phyloP scores from a whole-genome alignment of 2,888 invertebrate species.

The Melinopterus prodromus region DNA sequence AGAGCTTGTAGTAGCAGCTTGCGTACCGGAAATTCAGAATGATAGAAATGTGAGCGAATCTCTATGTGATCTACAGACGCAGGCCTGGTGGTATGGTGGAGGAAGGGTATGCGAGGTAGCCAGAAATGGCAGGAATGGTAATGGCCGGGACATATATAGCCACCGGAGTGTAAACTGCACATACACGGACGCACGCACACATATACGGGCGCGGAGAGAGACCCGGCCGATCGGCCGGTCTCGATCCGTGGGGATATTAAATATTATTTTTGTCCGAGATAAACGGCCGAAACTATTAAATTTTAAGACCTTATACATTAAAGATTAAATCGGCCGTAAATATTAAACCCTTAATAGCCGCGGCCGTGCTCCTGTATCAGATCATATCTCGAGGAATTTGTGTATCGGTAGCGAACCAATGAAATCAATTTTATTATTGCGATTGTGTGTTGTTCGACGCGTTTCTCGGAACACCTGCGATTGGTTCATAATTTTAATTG shows the following conservation, averaged over 20 bases:
- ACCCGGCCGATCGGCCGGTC: not conserved
- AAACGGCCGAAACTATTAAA: conserved; percentile 50
- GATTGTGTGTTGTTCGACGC: conserved; percentile 45
- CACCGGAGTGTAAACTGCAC: conserved; percentile 33
- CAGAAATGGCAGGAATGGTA: conserved; percentile 17
- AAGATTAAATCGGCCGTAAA: conserved; percentile 57
- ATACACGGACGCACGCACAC: conserved; percentile 18
- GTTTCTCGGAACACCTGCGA: conserved; percentile 55
- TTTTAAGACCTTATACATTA: conserved; percentile 57
- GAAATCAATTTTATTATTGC: conserved; percentile 55
- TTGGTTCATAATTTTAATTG: conserved; percentile 56
- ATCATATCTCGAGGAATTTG: conserved; percentile 57
- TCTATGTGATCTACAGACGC: not conserved
- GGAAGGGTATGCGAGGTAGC: conserved; percentile 13
- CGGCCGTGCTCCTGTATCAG: conserved; percentile 44
- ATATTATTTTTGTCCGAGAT: conserved; percentile 41
- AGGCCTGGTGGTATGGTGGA: not conserved
- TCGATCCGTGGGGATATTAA: conserved; percentile 30
- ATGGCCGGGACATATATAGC: conserved; percentile 26
- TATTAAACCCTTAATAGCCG: conserved; percentile 51
- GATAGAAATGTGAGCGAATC: not conserved
- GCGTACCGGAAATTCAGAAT: not conserved
- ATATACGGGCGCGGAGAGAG: not conserved
- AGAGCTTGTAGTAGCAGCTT: not conserved
- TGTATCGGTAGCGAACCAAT: conserved; percentile 52